Conservation (phyloP, 2,113 vertebrate species). For the Pygoscelis antarcticus region DNA sequence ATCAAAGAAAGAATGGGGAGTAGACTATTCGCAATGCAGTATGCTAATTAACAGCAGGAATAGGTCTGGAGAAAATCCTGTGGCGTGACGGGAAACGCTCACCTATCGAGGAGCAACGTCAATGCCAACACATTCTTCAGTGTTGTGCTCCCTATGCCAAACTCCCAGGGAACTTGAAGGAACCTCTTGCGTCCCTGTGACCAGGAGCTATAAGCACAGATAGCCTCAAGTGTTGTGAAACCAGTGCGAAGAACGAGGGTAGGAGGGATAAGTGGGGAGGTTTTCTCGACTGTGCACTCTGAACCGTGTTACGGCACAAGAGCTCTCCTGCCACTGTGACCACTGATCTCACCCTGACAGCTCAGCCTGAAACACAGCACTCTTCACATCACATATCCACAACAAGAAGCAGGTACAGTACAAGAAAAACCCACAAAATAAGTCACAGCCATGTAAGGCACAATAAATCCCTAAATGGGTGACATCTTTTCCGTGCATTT, state of each 20-base stretch:
- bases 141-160: not conserved
- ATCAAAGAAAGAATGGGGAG: not conserved
- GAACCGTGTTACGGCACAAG: accelerated
- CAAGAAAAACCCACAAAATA: not conserved
- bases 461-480: not conserved
- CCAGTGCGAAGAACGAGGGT: not conserved
- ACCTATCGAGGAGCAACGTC: accelerated
- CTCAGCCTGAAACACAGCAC: not conserved
- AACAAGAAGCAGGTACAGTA: not conserved
- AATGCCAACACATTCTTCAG: not conserved
- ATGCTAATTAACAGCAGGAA: not conserved
- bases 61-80: not conserved
- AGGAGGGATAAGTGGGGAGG: not conserved
- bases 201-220: not conserved
- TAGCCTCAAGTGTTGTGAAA: not conserved
- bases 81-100: not conserved
- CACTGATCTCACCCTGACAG: not conserved
- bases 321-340: not conserved
- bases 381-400: not conserved
- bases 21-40: not conserved
- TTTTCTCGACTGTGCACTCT: not conserved
- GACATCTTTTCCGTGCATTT: not conserved
- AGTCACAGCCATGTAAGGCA: not conserved
- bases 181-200: not conserved
- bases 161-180: not conserved